phyloP scores from a whole-genome alignment of 2,797 vertebrate species.

The Tangara arthus region DNA sequence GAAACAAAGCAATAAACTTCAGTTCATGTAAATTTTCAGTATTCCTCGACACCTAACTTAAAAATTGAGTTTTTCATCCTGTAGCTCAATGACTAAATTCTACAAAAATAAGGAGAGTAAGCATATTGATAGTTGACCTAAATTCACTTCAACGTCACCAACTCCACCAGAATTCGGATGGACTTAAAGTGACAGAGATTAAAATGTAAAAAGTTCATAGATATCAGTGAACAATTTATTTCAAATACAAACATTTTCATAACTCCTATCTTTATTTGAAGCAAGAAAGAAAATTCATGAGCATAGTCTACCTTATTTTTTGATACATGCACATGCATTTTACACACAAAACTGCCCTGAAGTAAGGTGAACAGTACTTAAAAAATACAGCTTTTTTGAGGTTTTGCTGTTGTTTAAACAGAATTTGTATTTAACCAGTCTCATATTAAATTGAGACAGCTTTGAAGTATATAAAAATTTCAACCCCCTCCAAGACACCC shows the following conservation, averaged over 20 bases:
- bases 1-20: not conserved
- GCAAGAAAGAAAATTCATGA: not conserved
- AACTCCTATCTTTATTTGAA: not conserved
- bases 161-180: not conserved
- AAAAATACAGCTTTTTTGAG: not conserved
- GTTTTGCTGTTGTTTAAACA: not conserved
- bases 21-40: not conserved
- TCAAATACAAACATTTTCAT: not conserved
- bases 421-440: not conserved
- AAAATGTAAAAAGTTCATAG: not conserved
- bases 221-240: not conserved
- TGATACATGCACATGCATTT: not conserved
- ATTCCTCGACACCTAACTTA: not conserved
- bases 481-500: not conserved
- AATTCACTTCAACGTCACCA: not conserved
- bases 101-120: not conserved
- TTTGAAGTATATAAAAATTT: not conserved
- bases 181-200: not conserved
- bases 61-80: not conserved
- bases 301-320: not conserved
- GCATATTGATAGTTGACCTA: not conserved
- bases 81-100: not conserved
- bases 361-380: not conserved
- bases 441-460: not conserved
- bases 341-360: not conserved